Base-by-base conservation (phyloP, 1,140 invertebrate genomes). In the Neodiprion fabricii region DNA sequence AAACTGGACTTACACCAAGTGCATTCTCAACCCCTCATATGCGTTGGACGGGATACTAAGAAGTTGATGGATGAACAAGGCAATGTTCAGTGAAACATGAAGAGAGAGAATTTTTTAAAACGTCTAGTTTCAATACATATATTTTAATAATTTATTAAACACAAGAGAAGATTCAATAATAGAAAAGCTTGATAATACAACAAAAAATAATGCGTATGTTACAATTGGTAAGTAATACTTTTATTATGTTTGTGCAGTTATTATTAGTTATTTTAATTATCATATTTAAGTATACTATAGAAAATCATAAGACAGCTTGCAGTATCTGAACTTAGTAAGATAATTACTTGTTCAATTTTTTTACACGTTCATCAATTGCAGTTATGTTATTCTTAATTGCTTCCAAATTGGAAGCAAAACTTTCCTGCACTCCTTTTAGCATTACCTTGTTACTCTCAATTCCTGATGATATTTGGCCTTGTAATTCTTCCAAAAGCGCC, bases 401-500 rank as follows among this genome's bases (percentile, higher is more conserved):
- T 82, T 95, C 92, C 47, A 95, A 87, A 83, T 95, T 95, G 66
- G 91, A 89, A 21, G 92, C 91, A 82, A 96, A 95, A 66, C 92
- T 94, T 82, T 94, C 92, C 83, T 96, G 94, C 0, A 96, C 94
- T 17, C 93, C 92, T 87, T 96, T 93, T 12, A 97, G 82, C 40
- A 97, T 83, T 66, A 92, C 91, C 80, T 95, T 94, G 84, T 96
- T 96, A 77, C 93, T 92, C 65, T 95, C 91, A 9, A 96, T 89
- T 65, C 91, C 92, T 17, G 89, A 88, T 0, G 90, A 89, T 66
- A 97, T 94, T 77, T 95, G 93, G 40, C 91, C 91, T 84, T 97
- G 95, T 66, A 95, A 89, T 17, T 93, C 92, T 88, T 97, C 95
- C 53, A 97, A 88, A 83, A 96, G 95, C 1, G 92, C 92, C 70